A percentile compares a stretch with the other conserved stretches of the same genome.
Conservation (phyloP, 2,797 vertebrate species). For the Nasua narica region DNA sequence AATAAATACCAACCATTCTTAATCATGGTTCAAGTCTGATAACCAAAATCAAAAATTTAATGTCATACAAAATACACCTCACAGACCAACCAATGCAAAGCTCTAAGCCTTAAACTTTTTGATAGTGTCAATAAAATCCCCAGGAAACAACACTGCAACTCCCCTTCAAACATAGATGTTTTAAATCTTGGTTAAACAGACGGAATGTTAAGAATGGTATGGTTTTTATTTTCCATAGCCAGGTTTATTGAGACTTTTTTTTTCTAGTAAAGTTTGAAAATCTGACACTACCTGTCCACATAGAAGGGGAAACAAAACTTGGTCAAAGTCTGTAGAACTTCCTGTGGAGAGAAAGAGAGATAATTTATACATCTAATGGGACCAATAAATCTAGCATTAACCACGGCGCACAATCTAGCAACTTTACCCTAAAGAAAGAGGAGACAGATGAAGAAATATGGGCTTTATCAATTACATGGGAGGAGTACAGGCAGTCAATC, state of each 20-base stretch:
- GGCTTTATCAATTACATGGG: constrained; percentile 88
- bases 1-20: constrained; percentile 73
- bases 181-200: constrained; percentile 91
- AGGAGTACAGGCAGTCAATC: constrained; percentile 87
- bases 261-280: constrained; percentile 86
- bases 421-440: constrained; percentile 89
- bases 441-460: constrained; percentile 93
- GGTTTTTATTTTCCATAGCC: constrained; percentile 82
- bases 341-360: constrained; percentile 90
- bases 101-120: constrained; percentile 82
- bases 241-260: constrained; percentile 82
- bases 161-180: constrained; percentile 81
- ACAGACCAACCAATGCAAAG: constrained; percentile 60
- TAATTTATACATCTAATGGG: constrained; percentile 94
- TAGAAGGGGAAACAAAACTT: constrained; percentile 93
- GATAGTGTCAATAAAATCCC: constrained; percentile 80
- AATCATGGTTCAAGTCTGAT: constrained; percentile 65
- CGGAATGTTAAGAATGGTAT: constrained; percentile 83
- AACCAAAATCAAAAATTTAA: constrained; percentile 63
- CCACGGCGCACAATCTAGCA: constrained; percentile 87
- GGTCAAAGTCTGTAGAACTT: constrained; percentile 94
- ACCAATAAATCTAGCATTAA: constrained; percentile 95
- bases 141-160: constrained; percentile 80
- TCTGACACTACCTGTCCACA: constrained; percentile 89
- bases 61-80: constrained; percentile 35